Base-by-base conservation (phyloP, 1,140 invertebrate species). In the Thaumatotibia leucotreta region DNA sequence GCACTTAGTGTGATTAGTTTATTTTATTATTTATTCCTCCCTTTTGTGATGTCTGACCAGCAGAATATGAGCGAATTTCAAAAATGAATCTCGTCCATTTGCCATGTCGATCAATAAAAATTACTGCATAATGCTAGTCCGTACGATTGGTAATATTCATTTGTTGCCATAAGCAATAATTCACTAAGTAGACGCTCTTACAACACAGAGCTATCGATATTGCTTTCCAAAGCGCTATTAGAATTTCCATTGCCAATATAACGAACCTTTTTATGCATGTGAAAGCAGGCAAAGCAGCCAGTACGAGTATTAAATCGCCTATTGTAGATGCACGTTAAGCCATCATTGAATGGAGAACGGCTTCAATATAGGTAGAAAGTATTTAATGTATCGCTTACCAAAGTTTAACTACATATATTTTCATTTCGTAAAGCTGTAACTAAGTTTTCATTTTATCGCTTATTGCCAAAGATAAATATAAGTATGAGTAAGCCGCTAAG, bases 251-350 rank as follows among this genome's bases (percentile, higher is more conserved):
- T 58, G 52, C 24, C 52, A 24, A n/a, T 27, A 58, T 58, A 58
- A 58, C 52, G 52, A 24, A 58, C 52, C 52, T 58, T 58, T 58
- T 58, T 58, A 29, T 58, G 52, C 52, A 58, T 58, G 29, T 58
- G 52, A 58, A 58, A 58, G 24, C 52, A 22, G 22, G 22, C 23
- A n/a, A n/a, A n/a, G n/a, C n/a, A n/a, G n/a, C n/a, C n/a, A 54
- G 50, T 39, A 39, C 23, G 23, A 58, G 24, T 29, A 82, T 83
- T 80, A 82, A 83, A 84, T 77, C 76, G 75, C 79, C 76, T 74
- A 84, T 86, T 88, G 85, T 88, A 75, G 80, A 79, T 82, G 74
- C 79, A 83, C 73, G 74, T 78, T 80, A 78, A 77, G 73, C 75
- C 75, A 66, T 72, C 81, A 77, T 82, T 86, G 81, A 81, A 82